A percentile compares a stretch with the other conserved stretches of the same genome.
Conservation (phyloP, 2,888 invertebrate genomes). For the Odiellus spinosus region DNA sequence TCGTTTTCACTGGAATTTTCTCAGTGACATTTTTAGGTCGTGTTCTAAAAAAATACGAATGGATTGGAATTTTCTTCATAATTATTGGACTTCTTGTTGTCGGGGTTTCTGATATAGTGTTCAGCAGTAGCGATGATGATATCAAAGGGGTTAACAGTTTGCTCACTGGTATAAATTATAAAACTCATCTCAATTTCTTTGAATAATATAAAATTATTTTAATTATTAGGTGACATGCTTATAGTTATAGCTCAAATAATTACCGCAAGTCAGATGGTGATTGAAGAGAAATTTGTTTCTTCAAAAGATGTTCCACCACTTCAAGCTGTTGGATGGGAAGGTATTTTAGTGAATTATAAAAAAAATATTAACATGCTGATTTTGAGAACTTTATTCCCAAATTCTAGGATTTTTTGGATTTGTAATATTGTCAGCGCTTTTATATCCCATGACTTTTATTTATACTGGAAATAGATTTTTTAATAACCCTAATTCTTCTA, state of each 20-base stretch:
- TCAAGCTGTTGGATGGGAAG: constrained; percentile 89
- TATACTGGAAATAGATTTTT: constrained; percentile 16
- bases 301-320: constrained; percentile 71
- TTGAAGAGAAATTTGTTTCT: constrained; percentile 77
- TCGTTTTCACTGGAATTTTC: constrained; percentile 72
- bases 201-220: neutral
- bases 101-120: constrained; percentile 52
- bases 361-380: no score
- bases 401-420: constrained; percentile 50
- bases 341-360: constrained; percentile 32
- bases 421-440: constrained; percentile 41
- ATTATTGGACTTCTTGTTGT: constrained; percentile 54
- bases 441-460: constrained; percentile 63
- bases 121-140: constrained; percentile 13
- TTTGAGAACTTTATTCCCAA: no score
- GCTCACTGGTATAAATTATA: constrained; percentile 43
- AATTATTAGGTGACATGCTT: constrained; percentile 36
- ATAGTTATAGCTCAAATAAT: constrained; percentile 53
- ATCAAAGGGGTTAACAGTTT: constrained; percentile 40
- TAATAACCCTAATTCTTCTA: constrained; percentile 23
- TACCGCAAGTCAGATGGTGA: constrained; percentile 77
- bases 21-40: constrained; percentile 64
- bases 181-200: neutral
- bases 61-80: constrained; percentile 57
- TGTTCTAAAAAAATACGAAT: constrained; percentile 46